A percentile compares a stretch with the other conserved stretches of the same genome.
phyloP scores from a whole-genome alignment of 1,140 invertebrate species.

The Hormaphis cornu region DNA sequence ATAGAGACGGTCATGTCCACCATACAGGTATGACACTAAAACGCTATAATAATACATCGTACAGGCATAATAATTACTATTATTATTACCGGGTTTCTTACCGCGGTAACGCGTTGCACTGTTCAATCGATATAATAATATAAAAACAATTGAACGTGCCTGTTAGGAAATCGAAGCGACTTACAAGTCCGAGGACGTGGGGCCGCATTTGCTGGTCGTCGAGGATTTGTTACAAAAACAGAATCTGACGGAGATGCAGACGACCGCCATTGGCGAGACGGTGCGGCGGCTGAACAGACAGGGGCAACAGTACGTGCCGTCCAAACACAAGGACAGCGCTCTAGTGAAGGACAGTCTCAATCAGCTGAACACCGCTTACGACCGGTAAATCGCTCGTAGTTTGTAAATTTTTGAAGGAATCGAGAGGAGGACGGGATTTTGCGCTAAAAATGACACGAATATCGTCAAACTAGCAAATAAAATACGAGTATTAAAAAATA shows the following conservation, averaged over 20 bases:
- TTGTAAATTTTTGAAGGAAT: background rate
- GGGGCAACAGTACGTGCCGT: conserved; percentile 44
- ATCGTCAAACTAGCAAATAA: too few relatives aligned
- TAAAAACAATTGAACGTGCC: background rate
- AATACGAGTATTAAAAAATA: too few relatives aligned
- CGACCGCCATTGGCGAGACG: conserved; percentile 73
- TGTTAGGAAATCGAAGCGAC: conserved; percentile 29
- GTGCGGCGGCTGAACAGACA: conserved; percentile 66
- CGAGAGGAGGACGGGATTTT: too few relatives aligned
- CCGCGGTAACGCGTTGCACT: too few relatives aligned
- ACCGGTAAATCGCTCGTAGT: conserved; percentile 46
- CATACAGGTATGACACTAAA: conserved; percentile 55
- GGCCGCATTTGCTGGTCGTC: conserved; percentile 82
- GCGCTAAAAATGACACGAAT: too few relatives aligned
- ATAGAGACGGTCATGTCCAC: conserved; percentile 81
- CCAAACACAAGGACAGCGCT: conserved; percentile 53
- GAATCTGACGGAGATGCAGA: conserved; percentile 79
- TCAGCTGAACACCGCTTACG: conserved; percentile 60
- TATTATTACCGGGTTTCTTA: too few relatives aligned
- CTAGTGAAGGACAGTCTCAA: conserved; percentile 59
- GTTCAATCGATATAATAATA: background rate
- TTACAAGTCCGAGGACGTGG: conserved; percentile 68
- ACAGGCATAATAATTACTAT: conserved; percentile 46
- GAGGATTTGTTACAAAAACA: conserved; percentile 92
- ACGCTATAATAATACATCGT: too few relatives aligned